phyloP scores from a whole-genome alignment of 2,888 invertebrate species.

The Megalurothrips usitatus region DNA sequence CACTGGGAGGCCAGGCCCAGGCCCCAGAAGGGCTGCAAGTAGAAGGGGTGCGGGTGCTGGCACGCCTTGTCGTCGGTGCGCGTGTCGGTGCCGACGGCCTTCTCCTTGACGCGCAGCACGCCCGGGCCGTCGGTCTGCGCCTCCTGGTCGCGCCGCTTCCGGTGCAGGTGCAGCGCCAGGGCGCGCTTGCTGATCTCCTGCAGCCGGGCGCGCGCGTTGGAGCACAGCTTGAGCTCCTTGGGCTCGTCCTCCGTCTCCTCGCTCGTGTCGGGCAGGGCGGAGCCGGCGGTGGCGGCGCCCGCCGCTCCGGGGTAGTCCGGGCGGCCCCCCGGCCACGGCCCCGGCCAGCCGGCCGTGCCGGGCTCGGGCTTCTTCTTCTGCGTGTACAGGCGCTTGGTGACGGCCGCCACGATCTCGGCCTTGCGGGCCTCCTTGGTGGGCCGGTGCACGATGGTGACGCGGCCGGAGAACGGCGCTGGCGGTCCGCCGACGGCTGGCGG shows the following conservation, averaged over 20 bases:
- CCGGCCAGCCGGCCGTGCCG: not conserved
- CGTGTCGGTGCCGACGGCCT: slow-evolving; percentile 45
- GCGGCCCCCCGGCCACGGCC: slow-evolving; percentile 35
- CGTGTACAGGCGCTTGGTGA: slow-evolving; percentile 62
- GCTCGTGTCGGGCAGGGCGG: slow-evolving; percentile 40
- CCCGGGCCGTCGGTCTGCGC: slow-evolving; percentile 55
- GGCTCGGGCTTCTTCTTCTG: slow-evolving; percentile 40
- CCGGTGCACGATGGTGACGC: slow-evolving; percentile 14
- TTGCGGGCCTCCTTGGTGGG: slow-evolving; percentile 17
- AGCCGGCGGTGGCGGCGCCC: slow-evolving; percentile 40
- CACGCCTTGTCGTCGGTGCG: not conserved
- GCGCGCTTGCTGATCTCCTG: slow-evolving; percentile 58
- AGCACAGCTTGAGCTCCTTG: slow-evolving; percentile 55
- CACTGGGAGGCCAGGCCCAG: not conserved
- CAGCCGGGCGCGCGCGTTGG: slow-evolving; percentile 55
- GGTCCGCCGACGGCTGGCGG: slow-evolving; percentile 7
- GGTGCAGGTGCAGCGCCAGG: slow-evolving; percentile 50
- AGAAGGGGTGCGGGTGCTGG: slow-evolving; percentile 17
- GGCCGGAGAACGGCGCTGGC: not conserved
- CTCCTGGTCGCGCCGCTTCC: slow-evolving; percentile 52
- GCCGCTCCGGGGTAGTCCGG: slow-evolving; percentile 47
- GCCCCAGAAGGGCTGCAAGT: not conserved
- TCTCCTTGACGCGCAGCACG: slow-evolving; percentile 55
- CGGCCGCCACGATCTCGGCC: slow-evolving; percentile 66
- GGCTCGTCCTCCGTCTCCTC: slow-evolving; percentile 50